Conservation (phyloP, 2,113 vertebrate genomes). For the Callipepla californica region DNA sequence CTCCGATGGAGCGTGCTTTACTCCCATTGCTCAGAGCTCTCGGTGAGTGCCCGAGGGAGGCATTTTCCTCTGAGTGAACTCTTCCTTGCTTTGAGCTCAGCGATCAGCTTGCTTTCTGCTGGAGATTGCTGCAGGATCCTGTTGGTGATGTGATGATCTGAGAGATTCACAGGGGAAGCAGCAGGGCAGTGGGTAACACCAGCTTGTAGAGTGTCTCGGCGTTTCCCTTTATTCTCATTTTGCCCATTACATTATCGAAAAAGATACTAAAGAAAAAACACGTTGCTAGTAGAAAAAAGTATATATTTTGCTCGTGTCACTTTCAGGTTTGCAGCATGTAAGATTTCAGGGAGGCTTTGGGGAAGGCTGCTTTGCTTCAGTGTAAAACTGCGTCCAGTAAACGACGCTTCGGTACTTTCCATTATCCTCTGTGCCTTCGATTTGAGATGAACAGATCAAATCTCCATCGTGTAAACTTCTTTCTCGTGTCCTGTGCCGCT, state of each 20-base stretch:
- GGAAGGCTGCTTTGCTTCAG: background rate
- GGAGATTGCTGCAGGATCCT: background rate
- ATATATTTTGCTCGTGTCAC: background rate
- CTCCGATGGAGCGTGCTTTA: background rate
- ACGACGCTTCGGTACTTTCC: background rate
- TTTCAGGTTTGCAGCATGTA: background rate
- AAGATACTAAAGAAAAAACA: background rate
- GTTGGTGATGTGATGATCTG: background rate
- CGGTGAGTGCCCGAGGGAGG: background rate
- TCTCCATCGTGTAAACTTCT: rapidly evolving
- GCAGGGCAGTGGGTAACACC: rapidly evolving
- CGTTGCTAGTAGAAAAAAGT: background rate
- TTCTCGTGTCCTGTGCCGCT: background rate
- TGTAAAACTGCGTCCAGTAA: background rate
- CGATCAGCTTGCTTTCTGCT: background rate
- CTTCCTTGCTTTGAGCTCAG: background rate
- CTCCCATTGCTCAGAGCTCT: background rate
- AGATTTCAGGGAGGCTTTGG: background rate
- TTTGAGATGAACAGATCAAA: background rate
- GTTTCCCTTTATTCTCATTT: background rate
- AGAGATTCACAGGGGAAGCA: background rate
- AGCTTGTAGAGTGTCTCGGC: background rate
- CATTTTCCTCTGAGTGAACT: background rate
- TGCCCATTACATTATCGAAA: background rate
- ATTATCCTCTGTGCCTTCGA: background rate